Conservation (phyloP, 1,140 invertebrate genomes). For the Drosophila nannoptera region DNA sequence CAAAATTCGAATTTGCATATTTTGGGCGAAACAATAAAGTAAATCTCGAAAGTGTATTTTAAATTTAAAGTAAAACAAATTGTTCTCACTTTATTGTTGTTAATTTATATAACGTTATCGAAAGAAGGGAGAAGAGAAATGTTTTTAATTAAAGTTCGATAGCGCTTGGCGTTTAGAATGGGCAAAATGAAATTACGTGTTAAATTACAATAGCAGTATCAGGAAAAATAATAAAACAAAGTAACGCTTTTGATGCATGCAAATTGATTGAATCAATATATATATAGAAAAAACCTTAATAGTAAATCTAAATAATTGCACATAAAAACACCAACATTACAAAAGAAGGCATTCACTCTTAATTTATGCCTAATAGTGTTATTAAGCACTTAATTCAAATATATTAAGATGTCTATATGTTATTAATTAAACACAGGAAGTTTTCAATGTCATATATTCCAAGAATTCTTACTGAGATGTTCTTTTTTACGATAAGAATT, state of each 20-base stretch:
- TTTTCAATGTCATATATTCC: not conserved
- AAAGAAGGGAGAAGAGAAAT: slow-evolving; percentile 19
- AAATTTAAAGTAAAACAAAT: slow-evolving; percentile 31
- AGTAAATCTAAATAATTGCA: slow-evolving; percentile 44
- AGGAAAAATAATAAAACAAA: slow-evolving; percentile 24
- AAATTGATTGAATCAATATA: slow-evolving; percentile 53
- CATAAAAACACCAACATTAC: slow-evolving; percentile 46
- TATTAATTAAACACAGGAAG: slow-evolving; percentile 5
- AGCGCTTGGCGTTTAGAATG: slow-evolving; percentile 23
- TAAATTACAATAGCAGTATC: slow-evolving; percentile 54
- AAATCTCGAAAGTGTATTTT: slow-evolving; percentile 27
- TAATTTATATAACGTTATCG: slow-evolving; percentile 18
- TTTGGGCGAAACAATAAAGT: slow-evolving; percentile 31
- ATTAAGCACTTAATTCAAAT: not conserved
- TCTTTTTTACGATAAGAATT: slow-evolving; percentile 32
- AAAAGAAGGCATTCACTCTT: not conserved
- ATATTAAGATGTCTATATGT: not conserved
- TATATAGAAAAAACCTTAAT: slow-evolving; percentile 25
- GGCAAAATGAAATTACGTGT: slow-evolving; percentile 62
- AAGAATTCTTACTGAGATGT: not conserved
- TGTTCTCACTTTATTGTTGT: slow-evolving; percentile 5
- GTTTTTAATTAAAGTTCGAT: slow-evolving; percentile 36
- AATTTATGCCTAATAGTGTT: not conserved
- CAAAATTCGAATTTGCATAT: slow-evolving; percentile 52
- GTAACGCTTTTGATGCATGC: slow-evolving; percentile 44